A percentile compares a stretch with the other conserved stretches of the same genome.
phyloP scores from a whole-genome alignment of 2,888 invertebrate genomes.

The Allolobophora icterica region DNA sequence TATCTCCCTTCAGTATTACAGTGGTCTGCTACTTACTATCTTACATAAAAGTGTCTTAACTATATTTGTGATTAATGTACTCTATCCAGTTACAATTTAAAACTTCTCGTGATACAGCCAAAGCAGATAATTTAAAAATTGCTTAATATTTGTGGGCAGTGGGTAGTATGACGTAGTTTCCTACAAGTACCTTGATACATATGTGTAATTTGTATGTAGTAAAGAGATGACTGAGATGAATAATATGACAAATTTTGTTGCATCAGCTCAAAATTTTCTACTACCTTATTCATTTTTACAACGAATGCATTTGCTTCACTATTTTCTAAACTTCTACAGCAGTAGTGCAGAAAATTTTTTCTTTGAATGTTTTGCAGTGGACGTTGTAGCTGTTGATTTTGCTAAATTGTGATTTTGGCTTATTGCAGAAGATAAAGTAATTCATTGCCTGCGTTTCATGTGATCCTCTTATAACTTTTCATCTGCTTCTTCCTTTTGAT shows the following conservation, averaged over 20 bases:
- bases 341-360: background rate
- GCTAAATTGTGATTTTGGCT: too few species aligned
- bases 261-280: background rate
- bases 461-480: too few species aligned
- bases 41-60: too few species aligned
- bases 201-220: background rate
- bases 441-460: too few species aligned
- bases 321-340: background rate
- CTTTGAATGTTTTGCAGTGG: background rate
- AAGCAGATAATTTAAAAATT: background rate
- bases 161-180: background rate
- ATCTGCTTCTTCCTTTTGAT: too few species aligned
- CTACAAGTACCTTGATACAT: background rate
- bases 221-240: background rate
- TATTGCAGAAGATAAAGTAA: too few species aligned
- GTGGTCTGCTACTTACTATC: background rate
- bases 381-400: background rate
- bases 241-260: background rate
- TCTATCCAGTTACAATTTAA: background rate
- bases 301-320: background rate
- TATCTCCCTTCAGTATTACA: background rate
- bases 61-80: background rate
- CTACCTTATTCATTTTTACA: background rate
- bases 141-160: background rate
- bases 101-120: background rate